These are phyloP conservation scores for Clupea harengus DNA, from an alignment of 2,113 vertebrate genomes.

Conservation along the genomic window DNA sequence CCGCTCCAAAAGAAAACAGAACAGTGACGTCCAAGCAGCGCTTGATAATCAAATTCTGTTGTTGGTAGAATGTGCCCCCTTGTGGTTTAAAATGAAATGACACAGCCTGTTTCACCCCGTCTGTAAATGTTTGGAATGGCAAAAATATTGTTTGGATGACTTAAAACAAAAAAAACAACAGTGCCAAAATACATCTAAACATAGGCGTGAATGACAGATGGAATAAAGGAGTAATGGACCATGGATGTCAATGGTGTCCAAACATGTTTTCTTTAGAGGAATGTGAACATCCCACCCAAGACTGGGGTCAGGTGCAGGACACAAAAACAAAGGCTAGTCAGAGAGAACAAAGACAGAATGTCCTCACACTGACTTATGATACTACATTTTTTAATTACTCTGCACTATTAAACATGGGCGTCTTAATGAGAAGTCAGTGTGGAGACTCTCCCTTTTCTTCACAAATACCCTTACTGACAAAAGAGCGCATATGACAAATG, in stretches of 20 bases:
- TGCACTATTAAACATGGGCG: neutral
- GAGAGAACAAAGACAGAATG: neutral
- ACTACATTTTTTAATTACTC: neutral
- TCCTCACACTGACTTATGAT: neutral
- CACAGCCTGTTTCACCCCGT: neutral
- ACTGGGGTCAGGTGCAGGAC: neutral
- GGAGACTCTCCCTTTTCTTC: neutral
- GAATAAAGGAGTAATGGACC: neutral
- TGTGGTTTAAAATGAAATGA: conserved; percentile 19
- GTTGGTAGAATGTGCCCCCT: conserved; percentile 35
- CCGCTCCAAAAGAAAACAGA: neutral
- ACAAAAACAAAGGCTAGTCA: neutral
- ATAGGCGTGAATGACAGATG: neutral
- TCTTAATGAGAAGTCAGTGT: neutral
- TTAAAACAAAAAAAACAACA: conserved; percentile 9
- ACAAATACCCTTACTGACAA: neutral
- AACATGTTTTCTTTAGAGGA: neutral
- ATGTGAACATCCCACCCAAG: neutral
- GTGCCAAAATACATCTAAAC: neutral
- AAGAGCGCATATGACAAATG: too few species aligned
- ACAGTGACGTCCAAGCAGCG: neutral
- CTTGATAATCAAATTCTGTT: neutral
- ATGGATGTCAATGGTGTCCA: neutral
- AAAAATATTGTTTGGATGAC: neutral
- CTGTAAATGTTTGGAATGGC: neutral